Evolutionary conservation across 2,113 vertebrate species (phyloP).

Genomic region (Atrichornis clamosus): DNA sequence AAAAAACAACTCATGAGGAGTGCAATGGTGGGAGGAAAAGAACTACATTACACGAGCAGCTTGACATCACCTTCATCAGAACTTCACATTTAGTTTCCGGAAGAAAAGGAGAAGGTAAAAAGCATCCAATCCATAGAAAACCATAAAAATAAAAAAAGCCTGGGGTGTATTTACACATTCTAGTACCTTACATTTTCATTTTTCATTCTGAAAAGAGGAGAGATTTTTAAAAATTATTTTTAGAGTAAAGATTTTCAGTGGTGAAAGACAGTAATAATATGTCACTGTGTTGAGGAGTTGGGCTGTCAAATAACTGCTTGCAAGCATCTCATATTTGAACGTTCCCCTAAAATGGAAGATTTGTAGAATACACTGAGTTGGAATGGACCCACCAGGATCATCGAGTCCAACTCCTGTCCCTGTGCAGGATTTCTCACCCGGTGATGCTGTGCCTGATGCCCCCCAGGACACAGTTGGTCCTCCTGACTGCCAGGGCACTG

Average conservation of each 20-base stretch:
- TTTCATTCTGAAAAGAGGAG: background rate
- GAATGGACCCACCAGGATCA: background rate
- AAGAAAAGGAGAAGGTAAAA: background rate
- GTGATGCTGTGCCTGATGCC: background rate
- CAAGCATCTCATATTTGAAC: background rate
- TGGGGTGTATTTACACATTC: background rate
- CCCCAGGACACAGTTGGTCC: accelerated
- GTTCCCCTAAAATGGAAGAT: background rate
- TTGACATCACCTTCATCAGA: background rate
- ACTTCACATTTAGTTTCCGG: background rate
- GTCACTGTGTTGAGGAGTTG: background rate
- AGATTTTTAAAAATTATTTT: background rate
- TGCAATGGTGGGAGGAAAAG: background rate
- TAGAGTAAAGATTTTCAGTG: background rate
- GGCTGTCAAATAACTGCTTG: background rate
- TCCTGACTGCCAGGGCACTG: background rate
- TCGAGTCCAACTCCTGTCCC: accelerated
- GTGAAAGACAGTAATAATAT: background rate
- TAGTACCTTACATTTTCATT: background rate
- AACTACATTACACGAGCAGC: background rate
- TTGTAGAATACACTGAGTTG: background rate
- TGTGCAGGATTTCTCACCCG: background rate
- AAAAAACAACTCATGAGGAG: background rate
- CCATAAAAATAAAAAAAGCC: background rate
- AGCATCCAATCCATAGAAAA: background rate